These are phyloP conservation scores for Chlorospingus semifuscus DNA, from an alignment of 2,797 vertebrate species.

Conservation along the genomic window DNA sequence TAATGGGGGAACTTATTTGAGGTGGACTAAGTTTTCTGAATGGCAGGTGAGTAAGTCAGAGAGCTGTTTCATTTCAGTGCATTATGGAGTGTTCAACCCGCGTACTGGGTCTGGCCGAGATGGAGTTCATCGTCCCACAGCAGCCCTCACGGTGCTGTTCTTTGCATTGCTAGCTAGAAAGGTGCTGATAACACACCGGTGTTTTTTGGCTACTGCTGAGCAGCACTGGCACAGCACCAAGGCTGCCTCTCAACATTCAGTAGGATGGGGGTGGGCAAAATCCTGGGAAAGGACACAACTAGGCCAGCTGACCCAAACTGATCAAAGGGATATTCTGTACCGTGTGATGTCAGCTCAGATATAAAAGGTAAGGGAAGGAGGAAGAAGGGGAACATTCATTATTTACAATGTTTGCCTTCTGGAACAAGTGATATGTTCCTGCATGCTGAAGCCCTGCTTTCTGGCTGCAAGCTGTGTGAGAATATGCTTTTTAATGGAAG, in stretches of 20 bases:
- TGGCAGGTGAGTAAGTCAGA: background rate
- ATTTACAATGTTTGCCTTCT: background rate
- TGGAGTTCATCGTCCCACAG: background rate
- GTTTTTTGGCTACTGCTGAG: background rate
- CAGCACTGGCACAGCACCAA: background rate
- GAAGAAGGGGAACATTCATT: background rate
- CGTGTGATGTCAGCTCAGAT: background rate
- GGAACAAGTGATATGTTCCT: background rate
- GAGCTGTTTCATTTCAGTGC: background rate
- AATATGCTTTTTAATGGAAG: background rate
- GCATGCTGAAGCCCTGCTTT: background rate
- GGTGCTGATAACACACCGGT: background rate
- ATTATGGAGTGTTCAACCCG: background rate
- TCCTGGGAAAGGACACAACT: background rate
- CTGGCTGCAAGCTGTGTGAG: background rate
- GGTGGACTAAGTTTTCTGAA: background rate
- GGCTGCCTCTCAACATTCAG: background rate
- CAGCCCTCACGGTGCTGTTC: background rate
- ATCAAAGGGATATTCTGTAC: background rate
- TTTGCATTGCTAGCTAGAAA: background rate
- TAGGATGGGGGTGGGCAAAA: background rate
- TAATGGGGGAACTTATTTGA: background rate
- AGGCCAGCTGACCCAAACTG: background rate
- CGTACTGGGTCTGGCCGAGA: background rate
- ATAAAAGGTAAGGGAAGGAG: background rate